phyloP scores from a whole-genome alignment of 2,113 vertebrate genomes.

The Danio rerio region GRCz12tu NC_133183.1:17595501-17596000 shows the following conservation, averaged over 20 bases:
- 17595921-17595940: no score
- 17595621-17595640: background rate
- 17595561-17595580: background rate
- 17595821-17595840: no score
- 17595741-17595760: background rate
- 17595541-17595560: conserved; percentile 4
- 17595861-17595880: no score
- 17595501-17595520: conserved; percentile 5
- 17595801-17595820: no score
- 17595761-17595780: background rate
- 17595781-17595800: no score
- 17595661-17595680: background rate
- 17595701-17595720: no score
- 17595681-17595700: background rate
- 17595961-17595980: no score
- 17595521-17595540: background rate
- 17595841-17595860: no score
- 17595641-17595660: background rate
- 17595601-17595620: background rate
- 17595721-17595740: background rate
- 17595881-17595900: no score
- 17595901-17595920: no score
- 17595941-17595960: no score
- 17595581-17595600: conserved; percentile 9
- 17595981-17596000: no score